Conservation (phyloP, 1,140 invertebrate genomes). For the Batillaria attramentaria region DNA sequence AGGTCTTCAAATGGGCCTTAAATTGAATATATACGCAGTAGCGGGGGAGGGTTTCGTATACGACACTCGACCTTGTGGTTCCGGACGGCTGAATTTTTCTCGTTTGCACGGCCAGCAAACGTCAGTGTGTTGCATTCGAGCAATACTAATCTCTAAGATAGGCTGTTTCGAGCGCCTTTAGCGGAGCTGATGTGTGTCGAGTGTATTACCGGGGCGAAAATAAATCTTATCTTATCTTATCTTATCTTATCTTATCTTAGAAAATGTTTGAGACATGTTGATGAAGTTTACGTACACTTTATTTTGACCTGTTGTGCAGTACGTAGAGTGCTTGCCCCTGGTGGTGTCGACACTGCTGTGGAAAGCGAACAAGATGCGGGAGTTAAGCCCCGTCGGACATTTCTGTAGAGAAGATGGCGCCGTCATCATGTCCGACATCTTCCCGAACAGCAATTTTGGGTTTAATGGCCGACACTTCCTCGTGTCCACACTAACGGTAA, state of each 20-base stretch:
- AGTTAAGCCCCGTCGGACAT: slow-evolving; percentile 34
- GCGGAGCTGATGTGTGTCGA: neutral
- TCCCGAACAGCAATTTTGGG: slow-evolving; percentile 43
- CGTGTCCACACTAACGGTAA: slow-evolving; percentile 42
- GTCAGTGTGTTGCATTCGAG: no score
- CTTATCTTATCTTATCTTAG: neutral
- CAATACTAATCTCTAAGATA: neutral
- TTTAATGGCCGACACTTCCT: slow-evolving; percentile 39
- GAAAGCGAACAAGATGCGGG: slow-evolving; percentile 28
- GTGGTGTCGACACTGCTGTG: slow-evolving; percentile 37
- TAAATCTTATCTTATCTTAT: neutral
- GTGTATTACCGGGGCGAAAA: neutral
- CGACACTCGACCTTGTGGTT: no score
- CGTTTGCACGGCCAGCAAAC: no score
- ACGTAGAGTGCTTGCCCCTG: neutral
- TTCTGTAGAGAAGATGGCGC: slow-evolving; percentile 6
- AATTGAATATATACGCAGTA: no score
- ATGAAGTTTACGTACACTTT: neutral
- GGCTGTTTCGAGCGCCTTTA: neutral
- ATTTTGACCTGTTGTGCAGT: neutral
- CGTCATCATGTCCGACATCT: slow-evolving; percentile 22
- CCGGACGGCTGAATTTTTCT: no score
- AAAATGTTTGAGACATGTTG: neutral
- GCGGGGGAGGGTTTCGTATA: no score
- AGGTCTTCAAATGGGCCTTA: no score